phyloP scores from a whole-genome alignment of 2,888 invertebrate genomes.

The Lasioglossum lativentre region DNA sequence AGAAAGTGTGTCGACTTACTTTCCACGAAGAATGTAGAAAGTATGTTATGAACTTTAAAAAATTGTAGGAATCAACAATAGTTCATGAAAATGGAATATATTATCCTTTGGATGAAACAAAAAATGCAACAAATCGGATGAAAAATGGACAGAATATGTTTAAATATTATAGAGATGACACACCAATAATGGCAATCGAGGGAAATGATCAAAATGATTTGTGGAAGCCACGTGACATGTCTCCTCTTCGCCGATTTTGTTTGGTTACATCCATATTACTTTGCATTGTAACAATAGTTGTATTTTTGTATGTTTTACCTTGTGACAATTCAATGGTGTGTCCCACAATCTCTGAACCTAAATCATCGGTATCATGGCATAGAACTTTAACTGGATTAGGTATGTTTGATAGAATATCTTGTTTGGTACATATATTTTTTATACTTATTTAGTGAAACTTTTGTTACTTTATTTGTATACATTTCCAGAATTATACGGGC shows the following conservation, averaged over 20 bases:
- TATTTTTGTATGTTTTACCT: constrained; percentile 91
- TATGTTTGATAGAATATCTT: constrained; percentile 67
- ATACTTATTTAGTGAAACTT: background rate
- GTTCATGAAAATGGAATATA: constrained; percentile 78
- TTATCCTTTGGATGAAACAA: constrained; percentile 79
- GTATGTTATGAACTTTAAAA: background rate
- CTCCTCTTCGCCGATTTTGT: constrained; percentile 88
- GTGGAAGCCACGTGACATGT: constrained; percentile 86
- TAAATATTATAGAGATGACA: constrained; percentile 79
- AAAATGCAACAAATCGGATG: constrained; percentile 74
- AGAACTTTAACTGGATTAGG: constrained; percentile 83
- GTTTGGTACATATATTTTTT: constrained; percentile 8
- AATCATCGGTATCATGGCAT: constrained; percentile 82
- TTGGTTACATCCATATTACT: constrained; percentile 90
- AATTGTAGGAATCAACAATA: constrained; percentile 70
- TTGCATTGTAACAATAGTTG: constrained; percentile 89
- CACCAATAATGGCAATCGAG: constrained; percentile 82
- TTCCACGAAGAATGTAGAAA: background rate
- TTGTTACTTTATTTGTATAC: constrained; percentile 4
- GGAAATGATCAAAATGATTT: constrained; percentile 78
- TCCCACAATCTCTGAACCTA: constrained; percentile 80
- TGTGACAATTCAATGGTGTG: constrained; percentile 90
- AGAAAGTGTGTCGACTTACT: background rate
- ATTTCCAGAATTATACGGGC: constrained; percentile 81
- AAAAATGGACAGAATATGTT: constrained; percentile 77